Percentiles rank a stretch among this genome's conserved stretches.
Evolutionary conservation across 2,113 vertebrate genomes (phyloP).

Genomic region (Danionella cerebrum): DNA sequence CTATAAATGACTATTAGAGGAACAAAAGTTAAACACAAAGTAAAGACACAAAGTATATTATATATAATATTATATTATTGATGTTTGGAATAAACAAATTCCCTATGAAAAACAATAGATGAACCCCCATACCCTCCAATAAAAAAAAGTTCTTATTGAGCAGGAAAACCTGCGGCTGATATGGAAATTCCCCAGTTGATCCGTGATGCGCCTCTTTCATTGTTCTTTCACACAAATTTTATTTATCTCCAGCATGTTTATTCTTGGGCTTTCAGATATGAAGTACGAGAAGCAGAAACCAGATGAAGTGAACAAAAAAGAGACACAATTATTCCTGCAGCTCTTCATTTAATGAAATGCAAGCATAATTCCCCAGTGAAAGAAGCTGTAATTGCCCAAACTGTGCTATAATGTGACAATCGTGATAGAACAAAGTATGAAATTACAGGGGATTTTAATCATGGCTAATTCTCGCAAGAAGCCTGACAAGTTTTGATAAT

Average conservation of each 20-base stretch:
- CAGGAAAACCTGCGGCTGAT: conserved; percentile 44
- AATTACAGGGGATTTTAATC: conserved; percentile 60
- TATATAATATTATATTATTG: no score
- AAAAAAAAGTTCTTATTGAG: no score
- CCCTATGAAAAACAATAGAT: no score
- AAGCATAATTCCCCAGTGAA: conserved; percentile 61
- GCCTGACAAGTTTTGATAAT: conserved; percentile 60
- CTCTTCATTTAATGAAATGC: conserved; percentile 60
- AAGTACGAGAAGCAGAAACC: background rate
- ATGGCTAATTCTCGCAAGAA: conserved; percentile 43
- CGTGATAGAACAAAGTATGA: conserved; percentile 58
- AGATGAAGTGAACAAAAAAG: conserved; percentile 20
- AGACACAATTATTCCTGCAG: conserved; percentile 54
- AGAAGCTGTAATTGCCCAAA: conserved; percentile 61
- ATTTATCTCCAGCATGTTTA: conserved; percentile 13
- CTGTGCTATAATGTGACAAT: conserved; percentile 67
- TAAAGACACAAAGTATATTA: no score
- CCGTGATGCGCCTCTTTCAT: conserved; percentile 39
- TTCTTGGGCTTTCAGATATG: conserved; percentile 17
- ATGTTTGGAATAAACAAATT: no score
- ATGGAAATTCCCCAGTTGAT: conserved; percentile 38
- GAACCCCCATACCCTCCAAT: no score
- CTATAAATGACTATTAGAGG: no score
- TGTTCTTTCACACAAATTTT: conserved; percentile 48
- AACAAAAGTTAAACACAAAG: no score